Conservation (phyloP, 2,113 vertebrate genomes). For the Geothlypis trichas region DNA sequence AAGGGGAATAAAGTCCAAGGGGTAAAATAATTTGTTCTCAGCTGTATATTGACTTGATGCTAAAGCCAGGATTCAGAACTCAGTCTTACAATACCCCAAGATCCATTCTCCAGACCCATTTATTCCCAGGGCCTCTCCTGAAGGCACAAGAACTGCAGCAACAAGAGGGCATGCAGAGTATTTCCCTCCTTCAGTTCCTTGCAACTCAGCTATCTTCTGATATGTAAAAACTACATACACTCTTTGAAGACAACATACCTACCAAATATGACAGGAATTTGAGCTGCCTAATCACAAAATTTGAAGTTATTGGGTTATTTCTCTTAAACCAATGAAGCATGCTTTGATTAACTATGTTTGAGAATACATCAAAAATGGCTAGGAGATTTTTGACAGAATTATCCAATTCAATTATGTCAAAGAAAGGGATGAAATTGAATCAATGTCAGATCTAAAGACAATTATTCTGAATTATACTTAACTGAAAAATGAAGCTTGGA, state of each 20-base stretch:
- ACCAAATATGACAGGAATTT: not conserved
- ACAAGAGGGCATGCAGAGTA: not conserved
- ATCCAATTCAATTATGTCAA: not conserved
- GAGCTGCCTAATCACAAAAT: not conserved
- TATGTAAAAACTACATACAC: not conserved
- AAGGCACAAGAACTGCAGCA: not conserved
- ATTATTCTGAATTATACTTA: not conserved
- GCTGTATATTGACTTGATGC: not conserved
- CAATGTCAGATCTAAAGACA: not conserved
- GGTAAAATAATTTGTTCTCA: constrained; percentile 4
- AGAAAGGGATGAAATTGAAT: not conserved
- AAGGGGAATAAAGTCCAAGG: not conserved
- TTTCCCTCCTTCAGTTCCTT: not conserved
- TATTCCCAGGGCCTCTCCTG: not conserved
- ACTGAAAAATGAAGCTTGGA: not conserved
- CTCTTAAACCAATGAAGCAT: not conserved
- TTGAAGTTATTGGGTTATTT: not conserved
- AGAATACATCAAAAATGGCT: not conserved
- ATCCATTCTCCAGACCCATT: not conserved
- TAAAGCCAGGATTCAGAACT: not conserved
- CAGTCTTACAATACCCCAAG: not conserved
- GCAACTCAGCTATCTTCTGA: not conserved
- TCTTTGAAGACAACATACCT: not conserved
- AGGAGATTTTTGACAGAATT: not conserved
- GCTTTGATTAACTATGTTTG: not conserved